Evolutionary conservation across 2,113 vertebrate species (phyloP).

Genomic region (Oreochromis spilurus): DNA sequence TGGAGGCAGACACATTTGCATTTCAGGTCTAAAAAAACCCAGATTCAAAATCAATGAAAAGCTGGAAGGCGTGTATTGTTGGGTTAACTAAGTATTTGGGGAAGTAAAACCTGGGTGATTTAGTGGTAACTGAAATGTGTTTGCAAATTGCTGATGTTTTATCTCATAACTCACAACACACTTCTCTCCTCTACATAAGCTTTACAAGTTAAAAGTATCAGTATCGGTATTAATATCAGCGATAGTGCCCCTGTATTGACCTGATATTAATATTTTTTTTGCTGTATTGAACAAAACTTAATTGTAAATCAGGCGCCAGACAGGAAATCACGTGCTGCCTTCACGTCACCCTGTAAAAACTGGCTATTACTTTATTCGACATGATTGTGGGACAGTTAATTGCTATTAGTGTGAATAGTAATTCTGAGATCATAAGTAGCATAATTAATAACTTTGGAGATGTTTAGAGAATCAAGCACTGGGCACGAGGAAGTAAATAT

Average conservation of each 20-base stretch:
- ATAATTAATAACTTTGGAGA: background rate
- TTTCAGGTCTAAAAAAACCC: background rate
- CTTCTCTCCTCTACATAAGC: background rate
- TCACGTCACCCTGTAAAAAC: accelerated
- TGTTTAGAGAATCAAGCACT: background rate
- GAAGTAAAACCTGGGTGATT: background rate
- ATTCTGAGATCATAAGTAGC: background rate
- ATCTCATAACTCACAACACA: background rate
- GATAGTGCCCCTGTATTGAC: background rate
- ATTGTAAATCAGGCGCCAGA: background rate
- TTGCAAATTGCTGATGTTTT: background rate
- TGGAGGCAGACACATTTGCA: background rate
- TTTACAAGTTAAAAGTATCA: background rate
- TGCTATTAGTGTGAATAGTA: background rate
- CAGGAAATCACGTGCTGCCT: background rate
- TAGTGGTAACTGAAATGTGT: background rate
- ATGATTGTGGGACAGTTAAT: background rate
- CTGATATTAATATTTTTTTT: background rate
- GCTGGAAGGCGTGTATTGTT: background rate
- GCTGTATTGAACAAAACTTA: background rate
- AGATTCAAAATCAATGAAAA: background rate
- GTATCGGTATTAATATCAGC: background rate
- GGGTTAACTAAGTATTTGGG: background rate
- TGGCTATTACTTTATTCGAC: background rate
- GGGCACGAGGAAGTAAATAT: background rate